These are phyloP conservation scores for Echeneis naucrates DNA, from an alignment of 2,797 vertebrate genomes.

Conservation along the genomic window DNA sequence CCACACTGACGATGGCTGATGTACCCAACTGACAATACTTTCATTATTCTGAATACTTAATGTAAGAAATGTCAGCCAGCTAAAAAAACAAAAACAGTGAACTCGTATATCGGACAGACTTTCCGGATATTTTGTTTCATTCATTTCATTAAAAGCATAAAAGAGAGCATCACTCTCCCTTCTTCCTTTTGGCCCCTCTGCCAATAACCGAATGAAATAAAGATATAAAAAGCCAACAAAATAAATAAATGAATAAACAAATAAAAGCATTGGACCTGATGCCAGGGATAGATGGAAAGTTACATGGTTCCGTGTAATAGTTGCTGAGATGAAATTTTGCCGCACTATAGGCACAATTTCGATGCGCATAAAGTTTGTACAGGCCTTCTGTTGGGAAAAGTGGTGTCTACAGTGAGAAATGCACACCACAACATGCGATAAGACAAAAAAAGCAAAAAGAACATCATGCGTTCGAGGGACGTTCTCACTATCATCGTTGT, in stretches of 20 bases:
- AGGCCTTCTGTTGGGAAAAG: background rate
- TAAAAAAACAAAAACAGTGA: slow-evolving; percentile 1
- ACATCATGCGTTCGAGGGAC: slow-evolving; percentile 14
- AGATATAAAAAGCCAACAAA: no score
- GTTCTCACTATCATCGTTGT: slow-evolving; percentile 24
- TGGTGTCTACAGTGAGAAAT: slow-evolving; percentile 21
- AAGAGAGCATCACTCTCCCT: no score
- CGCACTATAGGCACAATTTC: background rate
- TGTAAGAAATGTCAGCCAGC: background rate
- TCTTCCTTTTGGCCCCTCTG: no score
- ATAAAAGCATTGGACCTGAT: background rate
- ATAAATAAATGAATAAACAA: no score
- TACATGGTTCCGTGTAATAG: background rate
- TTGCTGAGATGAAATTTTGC: background rate
- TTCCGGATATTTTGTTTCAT: background rate
- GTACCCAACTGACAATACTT: background rate
- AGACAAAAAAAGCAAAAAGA: background rate
- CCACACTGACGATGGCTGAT: background rate
- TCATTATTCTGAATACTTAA: background rate
- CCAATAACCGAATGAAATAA: no score
- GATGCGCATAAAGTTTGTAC: background rate
- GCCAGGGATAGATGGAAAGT: background rate
- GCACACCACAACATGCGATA: slow-evolving; percentile 32
- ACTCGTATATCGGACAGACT: background rate
- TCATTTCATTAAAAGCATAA: no score